Conservation (phyloP, 2,797 vertebrate species). For the Urosaurus nigricauda region DNA sequence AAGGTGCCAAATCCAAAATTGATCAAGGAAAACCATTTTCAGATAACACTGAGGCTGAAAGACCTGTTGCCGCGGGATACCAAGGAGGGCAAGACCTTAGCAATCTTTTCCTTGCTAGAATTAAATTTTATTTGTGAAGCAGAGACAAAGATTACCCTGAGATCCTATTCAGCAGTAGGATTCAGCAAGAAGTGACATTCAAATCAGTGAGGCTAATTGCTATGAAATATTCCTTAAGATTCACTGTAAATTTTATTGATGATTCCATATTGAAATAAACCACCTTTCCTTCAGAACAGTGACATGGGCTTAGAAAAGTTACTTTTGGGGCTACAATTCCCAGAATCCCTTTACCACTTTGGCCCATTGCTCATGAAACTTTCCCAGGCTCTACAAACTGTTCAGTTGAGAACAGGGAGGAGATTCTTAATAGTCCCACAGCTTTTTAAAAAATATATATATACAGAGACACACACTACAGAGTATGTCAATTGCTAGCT, state of each 20-base stretch:
- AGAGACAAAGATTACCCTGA: not conserved
- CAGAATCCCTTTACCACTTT: too few species aligned
- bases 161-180: not conserved
- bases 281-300: not conserved
- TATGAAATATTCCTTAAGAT: not conserved
- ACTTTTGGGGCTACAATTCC: too few species aligned
- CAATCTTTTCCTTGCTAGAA: not conserved
- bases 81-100: not conserved
- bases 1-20: conserved; percentile 30
- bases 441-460: not conserved
- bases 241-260: not conserved
- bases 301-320: not conserved
- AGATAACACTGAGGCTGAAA: not conserved
- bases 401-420: not conserved
- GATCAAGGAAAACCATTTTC: conserved; percentile 29
- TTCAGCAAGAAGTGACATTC: not conserved
- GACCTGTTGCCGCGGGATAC: conserved; percentile 2
- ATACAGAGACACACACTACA: too few species aligned
- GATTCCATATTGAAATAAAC: not conserved
- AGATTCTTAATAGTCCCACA: not conserved
- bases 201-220: not conserved
- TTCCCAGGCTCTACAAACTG: not conserved
- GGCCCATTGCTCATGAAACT: too few species aligned
- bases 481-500: not conserved
- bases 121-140: not conserved